phyloP scores from a whole-genome alignment of 92 coral and sea anemone genomes.

The Porites divaricata region DNA sequence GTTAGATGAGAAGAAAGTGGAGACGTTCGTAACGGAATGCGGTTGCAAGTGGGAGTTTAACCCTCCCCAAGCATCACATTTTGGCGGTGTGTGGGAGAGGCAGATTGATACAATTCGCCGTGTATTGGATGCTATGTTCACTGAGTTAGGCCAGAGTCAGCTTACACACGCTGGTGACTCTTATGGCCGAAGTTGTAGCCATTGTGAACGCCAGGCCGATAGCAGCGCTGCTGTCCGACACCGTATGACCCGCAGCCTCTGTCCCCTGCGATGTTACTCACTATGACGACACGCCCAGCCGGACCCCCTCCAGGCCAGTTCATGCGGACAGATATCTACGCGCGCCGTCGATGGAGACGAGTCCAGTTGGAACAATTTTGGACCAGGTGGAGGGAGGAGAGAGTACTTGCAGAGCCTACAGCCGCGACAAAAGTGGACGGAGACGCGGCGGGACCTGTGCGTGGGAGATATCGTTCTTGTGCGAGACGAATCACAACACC shows the following conservation, averaged over 20 bases:
- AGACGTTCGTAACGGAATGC: constrained; percentile 41
- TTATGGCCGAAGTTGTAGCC: constrained; percentile 45
- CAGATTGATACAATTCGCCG: constrained; percentile 54
- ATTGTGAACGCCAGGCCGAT: constrained; percentile 55
- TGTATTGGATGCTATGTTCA: constrained; percentile 43
- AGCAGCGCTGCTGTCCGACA: constrained; percentile 31
- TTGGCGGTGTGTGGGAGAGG: constrained; percentile 68
- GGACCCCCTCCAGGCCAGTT: constrained; percentile 43
- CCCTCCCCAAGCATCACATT: constrained; percentile 69
- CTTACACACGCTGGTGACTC: constrained; percentile 32
- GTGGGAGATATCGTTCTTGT: constrained; percentile 32
- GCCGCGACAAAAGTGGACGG: constrained; percentile 36
- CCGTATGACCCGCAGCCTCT: constrained; percentile 49
- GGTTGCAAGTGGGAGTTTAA: constrained; percentile 60
- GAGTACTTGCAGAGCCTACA: constrained; percentile 42
- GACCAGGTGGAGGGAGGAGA: constrained; percentile 32
- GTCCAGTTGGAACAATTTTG: constrained; percentile 38
- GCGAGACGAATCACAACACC: constrained; percentile 20
- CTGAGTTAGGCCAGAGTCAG: constrained; percentile 34
- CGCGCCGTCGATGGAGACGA: constrained; percentile 36
- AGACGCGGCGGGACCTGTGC: constrained; percentile 22
- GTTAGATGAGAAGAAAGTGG: constrained; percentile 27
- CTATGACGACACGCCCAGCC: constrained; percentile 41
- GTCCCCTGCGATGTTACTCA: constrained; percentile 46
- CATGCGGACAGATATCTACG: constrained; percentile 25